Conservation (phyloP, 2,888 invertebrate genomes). For the Thecophora atra region DNA sequence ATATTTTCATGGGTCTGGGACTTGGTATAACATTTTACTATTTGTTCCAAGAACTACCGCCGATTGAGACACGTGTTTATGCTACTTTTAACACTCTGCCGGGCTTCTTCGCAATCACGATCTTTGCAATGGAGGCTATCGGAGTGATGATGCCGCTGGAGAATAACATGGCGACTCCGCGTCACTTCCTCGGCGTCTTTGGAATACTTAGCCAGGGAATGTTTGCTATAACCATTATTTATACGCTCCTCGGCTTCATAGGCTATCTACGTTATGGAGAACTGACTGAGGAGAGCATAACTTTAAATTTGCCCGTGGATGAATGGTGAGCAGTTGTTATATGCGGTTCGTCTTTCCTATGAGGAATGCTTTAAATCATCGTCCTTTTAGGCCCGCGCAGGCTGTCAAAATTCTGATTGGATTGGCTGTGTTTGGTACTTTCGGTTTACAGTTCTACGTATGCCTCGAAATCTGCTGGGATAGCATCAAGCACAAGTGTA, state of each 20-base stretch:
- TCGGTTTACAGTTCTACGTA: slow-evolving; percentile 96
- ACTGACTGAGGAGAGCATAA: slow-evolving; percentile 78
- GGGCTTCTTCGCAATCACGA: slow-evolving; percentile 92
- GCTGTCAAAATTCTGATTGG: slow-evolving; percentile 86
- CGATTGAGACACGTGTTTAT: slow-evolving; percentile 63
- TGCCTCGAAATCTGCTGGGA: slow-evolving; percentile 94
- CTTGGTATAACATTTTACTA: slow-evolving; percentile 91
- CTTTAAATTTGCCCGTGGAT: slow-evolving; percentile 78
- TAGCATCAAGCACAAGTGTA: slow-evolving; percentile 77
- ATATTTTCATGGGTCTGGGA: slow-evolving; percentile 86
- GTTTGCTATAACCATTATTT: slow-evolving; percentile 86
- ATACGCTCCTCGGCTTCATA: slow-evolving; percentile 89
- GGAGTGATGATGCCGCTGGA: slow-evolving; percentile 93
- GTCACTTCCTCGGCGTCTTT: slow-evolving; percentile 80
- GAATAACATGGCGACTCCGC: slow-evolving; percentile 90
- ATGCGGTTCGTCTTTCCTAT: too few relatives aligned
- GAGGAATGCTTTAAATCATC: too few relatives aligned
- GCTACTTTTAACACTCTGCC: slow-evolving; percentile 73
- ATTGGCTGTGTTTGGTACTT: slow-evolving; percentile 91
- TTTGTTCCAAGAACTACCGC: slow-evolving; percentile 74
- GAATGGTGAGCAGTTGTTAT: slow-evolving; percentile 69
- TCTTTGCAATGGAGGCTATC: slow-evolving; percentile 98
- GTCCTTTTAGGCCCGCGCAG: slow-evolving; percentile 81
- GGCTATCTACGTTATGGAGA: slow-evolving; percentile 87
- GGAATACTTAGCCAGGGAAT: slow-evolving; percentile 93